phyloP scores from a whole-genome alignment of 2,113 vertebrate species.

The Trematocara zebra region DNA sequence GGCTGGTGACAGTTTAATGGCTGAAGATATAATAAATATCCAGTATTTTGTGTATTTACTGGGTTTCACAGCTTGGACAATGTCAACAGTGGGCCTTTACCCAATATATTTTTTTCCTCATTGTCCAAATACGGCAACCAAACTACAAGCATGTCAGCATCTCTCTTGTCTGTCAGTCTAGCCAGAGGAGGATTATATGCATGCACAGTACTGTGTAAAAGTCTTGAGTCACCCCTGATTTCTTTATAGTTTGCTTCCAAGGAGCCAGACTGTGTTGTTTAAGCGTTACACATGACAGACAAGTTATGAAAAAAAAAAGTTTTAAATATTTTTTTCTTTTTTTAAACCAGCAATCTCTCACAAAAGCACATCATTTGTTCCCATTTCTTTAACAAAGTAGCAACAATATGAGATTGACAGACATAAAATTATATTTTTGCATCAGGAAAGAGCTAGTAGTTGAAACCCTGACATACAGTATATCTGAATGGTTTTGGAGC shows the following conservation, averaged over 20 bases:
- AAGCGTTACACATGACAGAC: neutral
- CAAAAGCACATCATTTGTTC: neutral
- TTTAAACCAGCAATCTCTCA: neutral
- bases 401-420: neutral
- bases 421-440: neutral
- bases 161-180: slow-evolving; percentile 10
- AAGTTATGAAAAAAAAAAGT: neutral
- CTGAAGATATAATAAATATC: neutral
- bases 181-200: neutral
- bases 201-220: neutral
- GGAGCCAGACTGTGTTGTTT: neutral
- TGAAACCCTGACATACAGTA: neutral
- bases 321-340: neutral
- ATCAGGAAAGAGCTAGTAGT: neutral
- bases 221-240: neutral
- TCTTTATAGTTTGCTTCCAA: neutral
- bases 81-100: slow-evolving; percentile 7
- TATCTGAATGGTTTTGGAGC: neutral
- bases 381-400: neutral
- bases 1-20: slow-evolving; percentile 33
- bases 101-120: neutral
- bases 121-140: slow-evolving; percentile 44
- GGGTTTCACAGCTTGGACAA: slow-evolving; percentile 14
- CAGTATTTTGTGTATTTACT: neutral
- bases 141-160: slow-evolving; percentile 18